A percentile compares a stretch with the other conserved stretches of the same genome.
phyloP scores from a whole-genome alignment of 1,140 invertebrate species.

The Hyles vespertilio region DNA sequence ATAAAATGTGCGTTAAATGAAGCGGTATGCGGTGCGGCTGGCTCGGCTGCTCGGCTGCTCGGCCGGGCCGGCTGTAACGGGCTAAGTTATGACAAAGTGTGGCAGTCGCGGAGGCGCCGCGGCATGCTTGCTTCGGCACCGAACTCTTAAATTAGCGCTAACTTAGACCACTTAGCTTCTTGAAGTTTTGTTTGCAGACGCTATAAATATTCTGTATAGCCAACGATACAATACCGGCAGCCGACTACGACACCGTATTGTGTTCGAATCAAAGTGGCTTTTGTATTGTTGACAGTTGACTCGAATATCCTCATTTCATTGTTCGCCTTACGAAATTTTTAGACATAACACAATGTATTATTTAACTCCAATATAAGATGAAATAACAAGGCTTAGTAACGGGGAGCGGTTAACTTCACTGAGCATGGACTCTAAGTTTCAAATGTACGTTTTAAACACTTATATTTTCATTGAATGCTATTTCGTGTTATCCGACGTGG shows the following conservation, averaged over 20 bases:
- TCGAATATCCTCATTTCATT: conserved; percentile 28
- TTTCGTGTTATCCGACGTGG: too few species aligned
- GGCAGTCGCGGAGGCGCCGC: conserved; percentile 31
- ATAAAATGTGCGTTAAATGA: conserved; percentile 44
- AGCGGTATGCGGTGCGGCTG: conserved; percentile 26
- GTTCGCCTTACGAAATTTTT: conserved; percentile 3
- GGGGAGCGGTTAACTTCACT: too few species aligned
- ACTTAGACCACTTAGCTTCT: conserved; percentile 65
- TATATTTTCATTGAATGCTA: too few species aligned
- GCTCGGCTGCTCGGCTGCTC: conserved; percentile 6
- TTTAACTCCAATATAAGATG: too few species aligned
- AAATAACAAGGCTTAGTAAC: too few species aligned
- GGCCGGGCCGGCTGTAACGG: conserved; percentile 24
- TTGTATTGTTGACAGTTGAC: conserved; percentile 37
- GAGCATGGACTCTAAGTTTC: too few species aligned
- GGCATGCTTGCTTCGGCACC: conserved; percentile 31
- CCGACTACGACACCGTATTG: conserved; percentile 35
- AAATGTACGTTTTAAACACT: too few species aligned
- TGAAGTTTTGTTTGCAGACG: conserved; percentile 65
- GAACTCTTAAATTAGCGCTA: conserved; percentile 69
- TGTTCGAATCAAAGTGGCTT: conserved; percentile 37
- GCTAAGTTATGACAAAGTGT: conserved; percentile 59
- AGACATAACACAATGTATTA: too few species aligned
- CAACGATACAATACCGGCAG: conserved; percentile 39
- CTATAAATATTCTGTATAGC: conserved; percentile 61